These are phyloP conservation scores for Copidosoma aretas DNA, from an alignment of 2,888 invertebrate genomes.

Conservation along the genomic window DNA sequence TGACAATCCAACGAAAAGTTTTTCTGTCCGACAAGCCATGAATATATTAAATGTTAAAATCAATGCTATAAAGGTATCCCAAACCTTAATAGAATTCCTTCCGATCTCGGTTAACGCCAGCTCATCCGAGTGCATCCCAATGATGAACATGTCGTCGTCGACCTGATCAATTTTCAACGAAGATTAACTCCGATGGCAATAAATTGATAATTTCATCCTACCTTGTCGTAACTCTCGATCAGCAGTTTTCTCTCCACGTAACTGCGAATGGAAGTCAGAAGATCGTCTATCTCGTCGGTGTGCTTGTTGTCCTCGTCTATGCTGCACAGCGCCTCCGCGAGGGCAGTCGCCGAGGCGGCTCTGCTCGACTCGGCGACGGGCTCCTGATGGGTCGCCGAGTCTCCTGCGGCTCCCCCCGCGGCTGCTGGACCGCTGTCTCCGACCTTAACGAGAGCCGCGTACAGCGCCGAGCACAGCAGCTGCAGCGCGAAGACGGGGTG, in stretches of 20 bases:
- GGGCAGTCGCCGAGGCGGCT: slow-evolving; percentile 66
- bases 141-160: slow-evolving; percentile 45
- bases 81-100: slow-evolving; percentile 59
- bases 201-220: no score
- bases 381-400: background rate
- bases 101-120: slow-evolving; percentile 58
- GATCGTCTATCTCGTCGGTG: slow-evolving; percentile 74
- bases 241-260: no score
- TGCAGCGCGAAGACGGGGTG: no score
- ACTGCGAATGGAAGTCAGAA: slow-evolving; percentile 62
- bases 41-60: background rate
- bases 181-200: no score
- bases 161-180: no score
- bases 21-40: no score
- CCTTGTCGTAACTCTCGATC: background rate
- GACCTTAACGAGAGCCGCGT: slow-evolving; percentile 65
- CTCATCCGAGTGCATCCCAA: slow-evolving; percentile 58
- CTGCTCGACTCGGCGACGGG: slow-evolving; percentile 42
- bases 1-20: no score
- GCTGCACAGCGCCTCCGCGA: slow-evolving; percentile 80
- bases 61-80: background rate
- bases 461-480: slow-evolving; percentile 67
- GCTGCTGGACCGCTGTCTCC: slow-evolving; percentile 27
- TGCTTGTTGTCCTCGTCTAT: slow-evolving; percentile 83
- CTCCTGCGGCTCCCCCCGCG: no score